Conservation (phyloP, 2,113 vertebrate species). For the Channa maculata region DNA sequence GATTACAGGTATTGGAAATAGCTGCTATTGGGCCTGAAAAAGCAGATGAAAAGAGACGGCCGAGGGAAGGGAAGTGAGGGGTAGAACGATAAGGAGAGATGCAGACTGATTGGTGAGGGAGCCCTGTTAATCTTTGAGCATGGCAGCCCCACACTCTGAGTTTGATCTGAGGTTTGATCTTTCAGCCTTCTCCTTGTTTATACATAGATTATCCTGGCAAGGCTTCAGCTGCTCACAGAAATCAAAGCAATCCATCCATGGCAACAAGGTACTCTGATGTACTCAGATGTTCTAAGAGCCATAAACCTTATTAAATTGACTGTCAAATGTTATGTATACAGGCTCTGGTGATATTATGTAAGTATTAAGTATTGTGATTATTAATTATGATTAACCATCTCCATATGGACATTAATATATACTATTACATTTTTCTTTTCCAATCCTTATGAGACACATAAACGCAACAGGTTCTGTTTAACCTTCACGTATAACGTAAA, state of each 20-base stretch:
- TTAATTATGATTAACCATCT: not conserved
- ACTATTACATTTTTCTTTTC: too few species aligned
- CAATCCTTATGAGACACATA: too few species aligned
- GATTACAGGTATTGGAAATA: conserved; percentile 35
- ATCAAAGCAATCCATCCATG: conserved; percentile 54
- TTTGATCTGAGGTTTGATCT: conserved; percentile 67
- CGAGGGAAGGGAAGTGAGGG: not conserved
- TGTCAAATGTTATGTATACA: not conserved
- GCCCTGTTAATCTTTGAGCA: conserved; percentile 64
- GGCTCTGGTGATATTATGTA: not conserved
- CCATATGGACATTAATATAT: too few species aligned
- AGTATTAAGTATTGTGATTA: too few species aligned
- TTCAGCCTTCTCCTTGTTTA: conserved; percentile 66
- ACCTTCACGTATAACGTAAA: not conserved
- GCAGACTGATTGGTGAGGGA: conserved; percentile 43
- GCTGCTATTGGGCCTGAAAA: conserved; percentile 3
- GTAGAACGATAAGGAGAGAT: conserved; percentile 56
- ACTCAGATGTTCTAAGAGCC: conserved; percentile 1
- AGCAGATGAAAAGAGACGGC: conserved; percentile 9
- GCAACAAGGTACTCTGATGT: conserved; percentile 1
- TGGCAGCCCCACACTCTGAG: conserved; percentile 27
- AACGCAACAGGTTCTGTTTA: not conserved
- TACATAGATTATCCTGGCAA: conserved; percentile 63
- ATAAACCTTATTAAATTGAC: not conserved
- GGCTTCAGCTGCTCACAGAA: conserved; percentile 29